Percentiles rank a stretch among this genome's conserved stretches.
phyloP scores from a whole-genome alignment of 2,888 invertebrate genomes.

The Drosophila falleni region DNA sequence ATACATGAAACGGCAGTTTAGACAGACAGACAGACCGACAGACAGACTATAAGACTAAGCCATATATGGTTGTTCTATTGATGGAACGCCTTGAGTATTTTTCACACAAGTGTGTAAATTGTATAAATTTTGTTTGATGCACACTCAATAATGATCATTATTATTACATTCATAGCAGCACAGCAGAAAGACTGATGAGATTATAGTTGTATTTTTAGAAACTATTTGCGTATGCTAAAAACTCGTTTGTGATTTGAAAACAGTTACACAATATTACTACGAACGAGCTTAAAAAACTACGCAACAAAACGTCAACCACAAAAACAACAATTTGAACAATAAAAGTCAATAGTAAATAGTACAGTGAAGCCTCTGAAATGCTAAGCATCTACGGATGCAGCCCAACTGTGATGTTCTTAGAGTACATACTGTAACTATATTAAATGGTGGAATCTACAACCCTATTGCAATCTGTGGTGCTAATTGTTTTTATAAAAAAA shows the following conservation, averaged over 20 bases:
- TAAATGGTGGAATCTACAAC: background rate
- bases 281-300: slow-evolving; percentile 55
- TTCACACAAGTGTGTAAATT: slow-evolving; percentile 73
- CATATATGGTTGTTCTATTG: slow-evolving; percentile 38
- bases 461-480: background rate
- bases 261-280: slow-evolving; percentile 61
- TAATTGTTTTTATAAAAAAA: slow-evolving; percentile 3
- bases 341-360: slow-evolving; percentile 31
- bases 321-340: slow-evolving; percentile 42
- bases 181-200: slow-evolving; percentile 31
- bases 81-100: slow-evolving; percentile 57
- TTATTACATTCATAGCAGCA: background rate
- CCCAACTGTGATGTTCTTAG: background rate
- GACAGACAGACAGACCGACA: background rate
- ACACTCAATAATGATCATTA: slow-evolving; percentile 8
- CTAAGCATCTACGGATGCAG: background rate
- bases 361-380: slow-evolving; percentile 39
- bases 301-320: slow-evolving; percentile 43
- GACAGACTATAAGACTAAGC: slow-evolving; percentile 13
- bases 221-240: slow-evolving; percentile 33
- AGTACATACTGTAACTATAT: background rate
- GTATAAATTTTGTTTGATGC: slow-evolving; percentile 46
- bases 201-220: slow-evolving; percentile 53
- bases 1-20: slow-evolving; percentile 25
- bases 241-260: slow-evolving; percentile 63